Base-by-base conservation (phyloP, 2,888 invertebrate genomes). In the Pogonocherus hispidulus region DNA sequence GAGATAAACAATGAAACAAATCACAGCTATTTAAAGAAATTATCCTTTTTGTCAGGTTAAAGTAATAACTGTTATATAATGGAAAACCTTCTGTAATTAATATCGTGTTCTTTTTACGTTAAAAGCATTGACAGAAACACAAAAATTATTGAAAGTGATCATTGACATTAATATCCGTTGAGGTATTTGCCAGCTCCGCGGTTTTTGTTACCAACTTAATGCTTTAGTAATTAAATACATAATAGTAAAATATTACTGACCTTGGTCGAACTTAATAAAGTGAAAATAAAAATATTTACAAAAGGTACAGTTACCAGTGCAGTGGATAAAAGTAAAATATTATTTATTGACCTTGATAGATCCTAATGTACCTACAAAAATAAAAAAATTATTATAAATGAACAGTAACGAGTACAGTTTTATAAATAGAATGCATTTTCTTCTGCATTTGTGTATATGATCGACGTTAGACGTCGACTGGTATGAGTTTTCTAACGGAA, bases 131-230 rank as follows among this genome's bases (percentile, higher is more conserved):
- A 18, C 27, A 44, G n/a, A 16, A 20, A 9, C 19, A 55, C 14
- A 44, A 57, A 57, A 66, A 44, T 44, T 27, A 16, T 19, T 35
- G 51, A 56, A 67, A 54, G 55, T 55, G 49, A 62, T 62, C 66
- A 67, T 55, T 62, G 66, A 62, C 62, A 67, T 62, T 55, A 62
- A 60, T 67, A 59, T 20, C 52, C 66, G 52, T 44, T 66, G 66
- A 32, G 44, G 41, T 65, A 59, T 16, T 49, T 47, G 46, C 14
- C 23, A 44, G 14, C 16, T 18, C 32, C 18, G 59, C 19, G 32
- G 59, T 59, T 59, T 59, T 47, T 59, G 19, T 49, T 20, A 46
- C 11, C 57, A n/a, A n/a, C n/a, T n/a, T n/a, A 57, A 20, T 37
- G 41, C 41, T 46, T 57, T 23, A 32, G 59, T 32, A 47, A 59